These are phyloP conservation scores for Diglossa cyanea DNA, from an alignment of 2,797 vertebrate genomes.

Conservation along the genomic window DNA sequence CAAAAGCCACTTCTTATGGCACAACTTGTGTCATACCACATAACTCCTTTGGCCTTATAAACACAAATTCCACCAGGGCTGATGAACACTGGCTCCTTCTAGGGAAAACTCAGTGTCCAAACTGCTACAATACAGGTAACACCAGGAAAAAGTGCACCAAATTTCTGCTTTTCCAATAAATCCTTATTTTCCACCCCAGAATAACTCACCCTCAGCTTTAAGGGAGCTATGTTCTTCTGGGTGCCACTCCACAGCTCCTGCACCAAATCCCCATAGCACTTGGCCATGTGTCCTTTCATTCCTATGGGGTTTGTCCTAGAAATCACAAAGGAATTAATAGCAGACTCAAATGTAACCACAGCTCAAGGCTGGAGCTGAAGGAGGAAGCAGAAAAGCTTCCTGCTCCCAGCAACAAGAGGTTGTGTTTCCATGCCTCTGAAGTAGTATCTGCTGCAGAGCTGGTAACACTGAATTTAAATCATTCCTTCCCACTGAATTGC, in stretches of 20 bases:
- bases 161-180: not conserved
- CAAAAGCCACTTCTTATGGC: not conserved
- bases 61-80: not conserved
- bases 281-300: constrained; percentile 99
- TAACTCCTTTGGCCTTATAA: not conserved
- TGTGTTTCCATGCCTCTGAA: not conserved
- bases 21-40: not conserved
- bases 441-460: not conserved
- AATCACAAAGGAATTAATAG: not conserved
- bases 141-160: not conserved
- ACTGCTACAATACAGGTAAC: not conserved
- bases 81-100: not conserved
- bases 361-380: not conserved
- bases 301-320: constrained; percentile 95
- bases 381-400: not conserved
- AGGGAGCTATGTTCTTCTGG: constrained; percentile 95
- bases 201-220: constrained; percentile 90
- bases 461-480: not conserved
- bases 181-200: not conserved
- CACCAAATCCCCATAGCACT: constrained; percentile 98
- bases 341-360: not conserved
- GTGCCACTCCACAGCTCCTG: constrained; percentile 98
- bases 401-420: not conserved
- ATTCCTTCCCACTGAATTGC: not conserved
- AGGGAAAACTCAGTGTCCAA: not conserved